phyloP scores from a whole-genome alignment of 2,113 vertebrate species.

The Laticauda colubrina region DNA sequence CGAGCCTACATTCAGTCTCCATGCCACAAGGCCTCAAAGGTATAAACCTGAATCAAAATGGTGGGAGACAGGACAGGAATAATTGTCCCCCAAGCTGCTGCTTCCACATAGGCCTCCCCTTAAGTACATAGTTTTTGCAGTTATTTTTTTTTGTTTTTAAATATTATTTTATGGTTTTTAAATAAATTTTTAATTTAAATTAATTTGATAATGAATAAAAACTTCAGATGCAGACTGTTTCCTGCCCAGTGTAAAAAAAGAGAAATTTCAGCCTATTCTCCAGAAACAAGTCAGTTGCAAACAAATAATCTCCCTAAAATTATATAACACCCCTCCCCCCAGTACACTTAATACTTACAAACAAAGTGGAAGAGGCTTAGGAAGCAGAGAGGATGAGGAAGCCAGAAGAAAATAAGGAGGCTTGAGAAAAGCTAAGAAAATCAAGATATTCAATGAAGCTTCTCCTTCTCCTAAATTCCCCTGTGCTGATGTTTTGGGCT shows the following conservation, averaged over 20 bases:
- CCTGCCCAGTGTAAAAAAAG: not conserved
- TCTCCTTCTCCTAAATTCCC: not conserved
- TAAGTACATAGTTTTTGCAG: not conserved
- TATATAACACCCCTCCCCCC: slow-evolving; percentile 36
- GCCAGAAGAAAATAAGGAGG: not conserved
- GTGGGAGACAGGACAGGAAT: not conserved
- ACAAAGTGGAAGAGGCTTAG: slow-evolving; percentile 52
- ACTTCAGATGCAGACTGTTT: accelerated
- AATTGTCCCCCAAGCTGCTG: not conserved
- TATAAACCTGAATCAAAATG: not conserved
- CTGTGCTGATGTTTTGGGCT: accelerated
- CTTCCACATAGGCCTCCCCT: not conserved
- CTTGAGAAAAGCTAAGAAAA: not conserved
- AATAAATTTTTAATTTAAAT: not conserved
- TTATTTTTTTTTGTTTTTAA: not conserved
- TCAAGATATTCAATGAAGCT: not conserved
- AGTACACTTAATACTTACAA: not conserved
- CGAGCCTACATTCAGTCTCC: not conserved
- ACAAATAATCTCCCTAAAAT: not conserved
- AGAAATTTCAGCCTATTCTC: not conserved
- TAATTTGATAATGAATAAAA: not conserved
- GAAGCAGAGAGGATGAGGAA: slow-evolving; percentile 34
- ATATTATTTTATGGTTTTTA: not conserved
- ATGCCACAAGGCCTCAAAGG: not conserved
- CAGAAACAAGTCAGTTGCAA: not conserved